Conservation (phyloP, 2,113 vertebrate genomes). For the Kryptolebias marmoratus region DNA sequence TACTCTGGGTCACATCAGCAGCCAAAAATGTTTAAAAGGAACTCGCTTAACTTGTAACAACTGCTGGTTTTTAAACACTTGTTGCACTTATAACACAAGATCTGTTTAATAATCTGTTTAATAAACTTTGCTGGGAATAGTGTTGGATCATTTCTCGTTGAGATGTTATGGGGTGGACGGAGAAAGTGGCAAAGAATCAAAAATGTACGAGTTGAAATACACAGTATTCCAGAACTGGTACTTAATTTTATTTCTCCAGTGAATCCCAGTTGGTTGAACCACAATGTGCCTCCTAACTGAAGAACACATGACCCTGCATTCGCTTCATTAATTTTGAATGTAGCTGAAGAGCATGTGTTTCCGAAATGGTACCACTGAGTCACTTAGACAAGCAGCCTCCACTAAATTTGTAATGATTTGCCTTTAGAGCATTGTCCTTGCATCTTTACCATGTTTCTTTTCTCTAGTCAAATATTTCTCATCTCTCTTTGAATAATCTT, state of each 20-base stretch:
- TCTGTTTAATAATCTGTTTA: not conserved
- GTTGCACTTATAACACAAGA: not conserved
- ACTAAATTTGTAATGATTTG: constrained; percentile 27
- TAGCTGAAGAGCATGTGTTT: constrained; percentile 8
- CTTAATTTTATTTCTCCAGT: not conserved
- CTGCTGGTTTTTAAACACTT: not conserved
- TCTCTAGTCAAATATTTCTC: constrained; percentile 32
- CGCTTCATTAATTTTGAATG: constrained; percentile 43
- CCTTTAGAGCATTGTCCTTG: not conserved
- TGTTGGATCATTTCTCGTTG: not conserved
- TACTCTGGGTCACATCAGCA: too few relatives aligned
- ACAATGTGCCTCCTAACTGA: not conserved
- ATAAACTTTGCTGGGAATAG: not conserved
- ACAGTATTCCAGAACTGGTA: constrained; percentile 9
- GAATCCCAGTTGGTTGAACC: not conserved
- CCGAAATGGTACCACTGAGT: not conserved
- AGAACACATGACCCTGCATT: constrained; percentile 32
- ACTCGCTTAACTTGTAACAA: not conserved
- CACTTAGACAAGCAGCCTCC: not conserved
- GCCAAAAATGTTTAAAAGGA: too few relatives aligned
- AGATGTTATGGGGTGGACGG: not conserved
- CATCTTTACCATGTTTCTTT: constrained; percentile 17
- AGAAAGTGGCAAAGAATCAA: not conserved
- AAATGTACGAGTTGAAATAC: not conserved
- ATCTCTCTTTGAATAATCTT: constrained; percentile 19